Base-by-base conservation (phyloP, 2,113 vertebrate species). In the Anseranas semipalmata region DNA sequence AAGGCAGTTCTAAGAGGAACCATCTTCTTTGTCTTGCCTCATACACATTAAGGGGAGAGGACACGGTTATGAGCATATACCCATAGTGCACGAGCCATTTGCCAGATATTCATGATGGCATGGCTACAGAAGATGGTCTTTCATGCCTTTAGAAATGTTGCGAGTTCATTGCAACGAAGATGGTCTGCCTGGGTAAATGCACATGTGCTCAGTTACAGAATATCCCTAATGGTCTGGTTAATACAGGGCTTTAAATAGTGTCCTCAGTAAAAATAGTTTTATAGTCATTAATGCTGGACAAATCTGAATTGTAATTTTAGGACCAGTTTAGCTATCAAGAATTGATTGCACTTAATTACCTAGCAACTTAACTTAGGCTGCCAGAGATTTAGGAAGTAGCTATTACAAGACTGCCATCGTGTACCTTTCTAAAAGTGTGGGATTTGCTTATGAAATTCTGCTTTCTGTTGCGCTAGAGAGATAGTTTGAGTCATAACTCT, bases 251-350 rank as follows among this genome's bases (percentile, higher is more conserved):
- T 80, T 86, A 81, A 93, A 82, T 68, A 81, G 20, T 59, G 19
- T 84, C 24, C 32, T 48, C 63, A 41, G 62, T 60, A 89, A 94
- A 93, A 90, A 65, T 58, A 52, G 17, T 48, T 90, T 94, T 77
- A 48, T 63, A 85, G 39, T 12, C 73, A 33, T 74, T 83, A 78
- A 85, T 96, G 93, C 18, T 53, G 62, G 90, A 81, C 30, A 87
- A 96, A 94, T 94, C 75, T 77, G 86, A 50, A 82, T 70, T 71
- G 25, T n/a, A 96, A 80, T 95, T 86, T 87, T 71, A 82, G n/a
- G 60, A 56, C 58, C 91, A 92, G 94, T 92, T 97, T 96, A 94
- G 45, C 32, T 91, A 71, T 76, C 86, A 92, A 95, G 43, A 59
- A 89, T 84, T 93, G 46, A 79, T 81, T 71, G 46, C 41, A 86